These are phyloP conservation scores for Cancer borealis DNA, from an alignment of 2,888 invertebrate species.

Conservation along the genomic window DNA sequence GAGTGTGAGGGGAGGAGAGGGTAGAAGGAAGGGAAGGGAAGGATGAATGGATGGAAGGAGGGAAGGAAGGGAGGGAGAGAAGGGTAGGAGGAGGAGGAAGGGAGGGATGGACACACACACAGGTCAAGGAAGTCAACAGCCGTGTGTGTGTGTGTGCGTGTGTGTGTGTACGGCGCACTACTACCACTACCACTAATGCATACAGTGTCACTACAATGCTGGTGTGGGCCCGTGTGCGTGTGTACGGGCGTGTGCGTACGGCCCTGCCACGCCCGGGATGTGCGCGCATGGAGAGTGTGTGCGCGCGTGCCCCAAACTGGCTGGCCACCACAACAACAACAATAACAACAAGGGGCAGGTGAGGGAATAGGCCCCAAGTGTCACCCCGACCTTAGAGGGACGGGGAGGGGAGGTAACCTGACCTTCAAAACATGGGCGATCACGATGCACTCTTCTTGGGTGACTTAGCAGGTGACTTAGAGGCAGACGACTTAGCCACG, in stretches of 20 bases:
- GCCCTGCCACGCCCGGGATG: not conserved
- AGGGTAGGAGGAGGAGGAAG: too few relatives aligned
- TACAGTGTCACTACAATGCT: not conserved
- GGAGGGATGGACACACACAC: too few relatives aligned
- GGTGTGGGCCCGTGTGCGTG: conserved; percentile 5
- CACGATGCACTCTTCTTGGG: conserved; percentile 68
- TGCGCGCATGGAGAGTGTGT: not conserved
- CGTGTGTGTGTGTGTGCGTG: conserved; percentile 16
- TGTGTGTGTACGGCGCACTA: conserved; percentile 31
- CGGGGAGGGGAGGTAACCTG: not conserved
- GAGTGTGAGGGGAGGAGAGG: too few relatives aligned
- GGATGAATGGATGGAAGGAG: too few relatives aligned
- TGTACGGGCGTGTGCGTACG: not conserved
- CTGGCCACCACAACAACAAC: not conserved
- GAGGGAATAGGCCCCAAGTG: not conserved
- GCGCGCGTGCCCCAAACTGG: not conserved
- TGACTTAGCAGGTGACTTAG: conserved; percentile 61
- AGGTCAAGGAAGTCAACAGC: not conserved
- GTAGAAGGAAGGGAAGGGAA: not conserved
- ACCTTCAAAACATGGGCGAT: not conserved
- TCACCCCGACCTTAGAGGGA: not conserved
- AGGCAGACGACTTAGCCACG: conserved; percentile 53
- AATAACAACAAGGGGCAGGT: not conserved
- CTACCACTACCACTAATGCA: not conserved
- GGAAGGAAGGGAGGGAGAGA: not conserved